phyloP scores from a whole-genome alignment of 2,888 invertebrate species.

The Leptogaster cylindrica region DNA sequence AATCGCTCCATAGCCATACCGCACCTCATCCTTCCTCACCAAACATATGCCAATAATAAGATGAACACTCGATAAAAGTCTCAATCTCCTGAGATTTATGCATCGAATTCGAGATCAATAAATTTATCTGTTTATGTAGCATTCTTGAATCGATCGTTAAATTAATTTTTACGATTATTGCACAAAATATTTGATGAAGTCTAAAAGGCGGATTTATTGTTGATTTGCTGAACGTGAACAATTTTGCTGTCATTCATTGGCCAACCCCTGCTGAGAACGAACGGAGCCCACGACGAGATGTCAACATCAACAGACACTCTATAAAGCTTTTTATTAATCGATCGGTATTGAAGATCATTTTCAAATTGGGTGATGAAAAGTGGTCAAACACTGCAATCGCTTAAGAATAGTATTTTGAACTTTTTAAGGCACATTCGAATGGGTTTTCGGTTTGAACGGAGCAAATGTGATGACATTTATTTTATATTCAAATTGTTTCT shows the following conservation, averaged over 20 bases:
- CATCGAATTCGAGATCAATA: neutral
- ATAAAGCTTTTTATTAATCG: neutral
- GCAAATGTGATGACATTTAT: no score
- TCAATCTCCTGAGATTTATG: constrained; percentile 13
- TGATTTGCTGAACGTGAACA: neutral
- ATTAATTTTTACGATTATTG: constrained; percentile 14
- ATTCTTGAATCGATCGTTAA: constrained; percentile 14
- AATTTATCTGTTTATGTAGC: neutral
- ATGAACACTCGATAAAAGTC: neutral
- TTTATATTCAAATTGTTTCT: no score
- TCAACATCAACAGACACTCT: neutral
- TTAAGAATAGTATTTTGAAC: no score
- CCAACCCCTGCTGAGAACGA: neutral
- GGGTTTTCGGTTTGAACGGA: no score
- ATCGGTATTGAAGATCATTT: neutral
- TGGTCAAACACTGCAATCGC: no score
- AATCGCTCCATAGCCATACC: neutral
- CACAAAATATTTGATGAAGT: constrained; percentile 7
- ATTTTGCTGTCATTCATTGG: no score
- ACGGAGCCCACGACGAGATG: neutral
- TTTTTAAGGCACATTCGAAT: no score
- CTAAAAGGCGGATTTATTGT: neutral
- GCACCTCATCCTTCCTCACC: neutral
- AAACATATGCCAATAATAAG: neutral
- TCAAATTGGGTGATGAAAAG: neutral